Evolutionary conservation across 1,140 invertebrate genomes (phyloP).

Genomic region (Chionoecetes opilio): DNA sequence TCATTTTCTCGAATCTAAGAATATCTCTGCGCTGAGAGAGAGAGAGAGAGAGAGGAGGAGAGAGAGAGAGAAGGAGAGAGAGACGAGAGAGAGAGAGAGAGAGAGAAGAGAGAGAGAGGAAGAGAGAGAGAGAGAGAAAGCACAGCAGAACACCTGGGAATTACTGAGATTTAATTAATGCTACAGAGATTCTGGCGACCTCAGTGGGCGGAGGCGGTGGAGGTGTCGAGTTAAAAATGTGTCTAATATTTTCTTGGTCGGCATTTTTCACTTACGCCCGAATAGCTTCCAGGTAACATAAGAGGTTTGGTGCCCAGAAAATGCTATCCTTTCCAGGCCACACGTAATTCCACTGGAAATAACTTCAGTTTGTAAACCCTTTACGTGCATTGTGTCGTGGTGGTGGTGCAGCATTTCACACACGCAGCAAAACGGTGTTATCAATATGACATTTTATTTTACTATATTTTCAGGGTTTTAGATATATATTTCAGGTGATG

Average conservation of each 20-base stretch:
- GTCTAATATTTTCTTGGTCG: not conserved
- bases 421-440: no score
- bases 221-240: not conserved
- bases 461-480: no score
- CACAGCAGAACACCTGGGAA: not conserved
- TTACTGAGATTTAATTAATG: not conserved
- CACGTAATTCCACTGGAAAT: not conserved
- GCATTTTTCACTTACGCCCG: not conserved
- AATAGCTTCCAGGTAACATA: constrained; percentile 14
- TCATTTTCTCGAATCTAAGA: no score
- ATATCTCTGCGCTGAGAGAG: no score
- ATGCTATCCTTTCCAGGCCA: not conserved
- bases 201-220: not conserved
- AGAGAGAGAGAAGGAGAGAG: constrained; percentile 46
- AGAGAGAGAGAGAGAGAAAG: constrained; percentile 47
- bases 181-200: not conserved
- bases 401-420: no score
- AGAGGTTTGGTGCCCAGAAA: not conserved
- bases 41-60: constrained; percentile 35
- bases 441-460: no score
- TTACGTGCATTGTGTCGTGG: no score
- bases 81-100: constrained; percentile 38
- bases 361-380: not conserved
- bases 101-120: constrained; percentile 42
- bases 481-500: no score